Evolutionary conservation across 2,888 invertebrate genomes (phyloP), one percentile per base, ranked within the genome.

Genomic region (Eupsilia transversa): DNA sequence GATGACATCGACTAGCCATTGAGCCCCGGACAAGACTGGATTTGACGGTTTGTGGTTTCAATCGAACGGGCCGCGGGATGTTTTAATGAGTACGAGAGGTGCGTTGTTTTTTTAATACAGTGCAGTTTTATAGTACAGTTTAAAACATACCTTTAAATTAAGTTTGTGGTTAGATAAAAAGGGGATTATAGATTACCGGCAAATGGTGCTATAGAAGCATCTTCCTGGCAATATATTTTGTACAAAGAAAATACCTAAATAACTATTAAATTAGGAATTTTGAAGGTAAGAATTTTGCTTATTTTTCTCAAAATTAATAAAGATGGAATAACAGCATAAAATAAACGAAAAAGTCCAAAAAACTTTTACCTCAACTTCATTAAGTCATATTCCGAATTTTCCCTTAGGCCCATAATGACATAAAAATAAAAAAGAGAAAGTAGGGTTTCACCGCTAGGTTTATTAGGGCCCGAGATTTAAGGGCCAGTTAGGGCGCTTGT

Each of bases 31-130:
- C 83, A 83, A 85, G 77, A 72, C 89, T 91, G 91, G 75, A 83
- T 88, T 89, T 90, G 91, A 89, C 86, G 86, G 87, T 82, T 87
- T 85, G 89, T 79, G 87, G 89, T 87, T 87, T 77, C 76, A 74
- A 86, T 83, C 80, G 79, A 83, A 86, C 75, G 82, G 77, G 69
- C 72, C 79, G 72, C 79, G 72, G 74, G 78, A 80, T 78, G 73
- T 88, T 84, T 86, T 86, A 88, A 88, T 90, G 87, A 88, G 75
- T 82, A 82, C 49, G 70, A 74, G 70, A 74, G 73, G 65, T 77
- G 60, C 43, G 77, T 72, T 72, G 70, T 60, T 71, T 86, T 78
- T 86, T 76, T 63, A 61, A 46, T 57, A 35, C 60, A 46, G 46
- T 60, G 20, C 17, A 57, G 46, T 68, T 66, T 54, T 30, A 35